Base-by-base conservation (phyloP, 2,888 invertebrate genomes). In the Tridacna crocea region DNA sequence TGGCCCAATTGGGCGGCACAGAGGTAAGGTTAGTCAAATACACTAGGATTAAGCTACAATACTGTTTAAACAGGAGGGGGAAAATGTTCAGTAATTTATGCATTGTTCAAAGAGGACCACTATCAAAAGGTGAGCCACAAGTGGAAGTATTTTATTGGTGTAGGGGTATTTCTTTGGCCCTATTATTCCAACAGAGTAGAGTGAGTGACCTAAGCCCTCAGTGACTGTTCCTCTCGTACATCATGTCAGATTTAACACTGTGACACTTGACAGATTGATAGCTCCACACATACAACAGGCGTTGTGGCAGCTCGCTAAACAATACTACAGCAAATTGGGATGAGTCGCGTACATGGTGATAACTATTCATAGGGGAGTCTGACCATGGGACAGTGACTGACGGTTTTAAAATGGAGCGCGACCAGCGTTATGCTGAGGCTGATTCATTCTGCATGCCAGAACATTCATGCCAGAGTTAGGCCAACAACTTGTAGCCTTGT, bases 201-300 rank as follows among this genome's bases (percentile, higher is more conserved):
- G 79, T 70, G 77, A 80, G 75, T 83, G 86, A 87, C 90, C 89
- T 88, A 81, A 85, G 84, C 88, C 90, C 89, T 81, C 81, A 87
- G 84, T 90, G 90, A 89, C 89, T 88, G 89, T 87, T 85, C 84
- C 85, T 80, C 90, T 89, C 88, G 89, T 92, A 91, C 88, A 92
- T 92, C 92, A 91, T 91, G 91, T 89, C 91, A 91, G 90, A 87
- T 91, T 89, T 88, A 89, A 89, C 86, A 88, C 89, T 87, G 87
- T 91, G 92, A 91, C 92, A 92, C 91, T 90, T 92, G 92, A 92
- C 92, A 92, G 91, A 88, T 91, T 90, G 91, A 90, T 90, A 90
- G 90, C 84, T 87, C 83, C 48, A 24, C 72, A 83, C 83, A 83
- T 79, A 82, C 79, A 85, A 84, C 83, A 65, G 72, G 75, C 61